These are phyloP conservation scores for Maniola jurtina DNA, from an alignment of 1,140 invertebrate genomes.

Conservation along the genomic window DNA sequence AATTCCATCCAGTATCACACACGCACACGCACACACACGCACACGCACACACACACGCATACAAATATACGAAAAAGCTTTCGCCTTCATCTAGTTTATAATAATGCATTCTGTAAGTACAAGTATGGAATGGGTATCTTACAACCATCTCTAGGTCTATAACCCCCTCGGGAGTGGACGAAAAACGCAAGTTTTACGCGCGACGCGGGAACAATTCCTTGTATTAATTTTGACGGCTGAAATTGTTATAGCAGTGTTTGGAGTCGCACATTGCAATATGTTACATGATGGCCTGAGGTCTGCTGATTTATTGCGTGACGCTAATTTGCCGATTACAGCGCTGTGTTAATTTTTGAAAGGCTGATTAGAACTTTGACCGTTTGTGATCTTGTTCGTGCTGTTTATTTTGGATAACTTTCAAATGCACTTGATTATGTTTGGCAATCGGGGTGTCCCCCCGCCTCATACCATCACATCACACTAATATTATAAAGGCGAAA, in stretches of 20 bases:
- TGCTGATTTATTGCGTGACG: slow-evolving; percentile 30
- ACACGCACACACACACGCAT: no score
- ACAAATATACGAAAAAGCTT: no score
- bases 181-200: slow-evolving; percentile 47
- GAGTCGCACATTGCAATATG: slow-evolving; percentile 41
- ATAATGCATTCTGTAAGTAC: no score
- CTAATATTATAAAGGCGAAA: no score
- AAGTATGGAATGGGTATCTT: background rate
- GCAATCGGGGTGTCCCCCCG: no score
- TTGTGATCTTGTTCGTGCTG: no score
- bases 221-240: slow-evolving; percentile 51
- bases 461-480: no score
- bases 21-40: no score
- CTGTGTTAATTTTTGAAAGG: slow-evolving; percentile 14
- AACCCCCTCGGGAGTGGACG: slow-evolving; percentile 27
- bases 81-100: no score
- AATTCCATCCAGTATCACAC: no score
- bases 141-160: slow-evolving; percentile 8
- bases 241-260: slow-evolving; percentile 46
- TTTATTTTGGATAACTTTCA: no score
- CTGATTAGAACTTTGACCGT: background rate
- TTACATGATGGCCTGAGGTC: slow-evolving; percentile 25
- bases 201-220: slow-evolving; percentile 42
- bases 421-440: no score
- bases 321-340: slow-evolving; percentile 24